A percentile compares a stretch with the other conserved stretches of the same genome.
Evolutionary conservation across 1,140 invertebrate genomes (phyloP).

Genomic region (Trichonephila inaurata): DNA sequence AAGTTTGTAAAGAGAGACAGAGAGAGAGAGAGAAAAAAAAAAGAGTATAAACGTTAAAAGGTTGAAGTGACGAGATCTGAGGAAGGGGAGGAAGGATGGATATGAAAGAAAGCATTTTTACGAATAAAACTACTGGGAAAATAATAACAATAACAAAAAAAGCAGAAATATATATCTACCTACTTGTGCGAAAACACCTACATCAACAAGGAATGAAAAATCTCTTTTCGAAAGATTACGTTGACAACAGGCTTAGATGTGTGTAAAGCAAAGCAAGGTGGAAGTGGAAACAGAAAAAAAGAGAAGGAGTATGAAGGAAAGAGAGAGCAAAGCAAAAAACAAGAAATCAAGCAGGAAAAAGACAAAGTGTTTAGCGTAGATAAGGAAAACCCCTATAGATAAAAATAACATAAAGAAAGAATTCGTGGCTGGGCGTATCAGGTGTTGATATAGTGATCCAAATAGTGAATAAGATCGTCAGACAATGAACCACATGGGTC

Average conservation of each 20-base stretch:
- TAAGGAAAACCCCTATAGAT: constrained; percentile 70
- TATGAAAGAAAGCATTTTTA: constrained; percentile 43
- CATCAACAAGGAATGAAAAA: constrained; percentile 48
- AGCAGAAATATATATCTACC: constrained; percentile 52
- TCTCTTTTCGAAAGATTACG: constrained; percentile 30
- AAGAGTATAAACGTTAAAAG: constrained; percentile 31
- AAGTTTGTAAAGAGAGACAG: not conserved
- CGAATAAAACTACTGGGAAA: constrained; percentile 12
- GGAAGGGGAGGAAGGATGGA: not conserved
- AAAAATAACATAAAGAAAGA: constrained; percentile 67
- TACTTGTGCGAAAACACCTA: constrained; percentile 55
- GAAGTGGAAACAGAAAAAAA: not conserved
- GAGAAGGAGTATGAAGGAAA: too few species aligned
- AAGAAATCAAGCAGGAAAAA: constrained; percentile 71
- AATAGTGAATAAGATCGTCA: constrained; percentile 62
- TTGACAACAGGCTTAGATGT: constrained; percentile 69
- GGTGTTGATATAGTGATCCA: constrained; percentile 70
- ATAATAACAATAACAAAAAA: not conserved
- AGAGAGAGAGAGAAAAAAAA: not conserved
- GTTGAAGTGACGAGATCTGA: not conserved
- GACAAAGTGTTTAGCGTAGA: constrained; percentile 75
- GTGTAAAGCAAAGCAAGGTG: not conserved
- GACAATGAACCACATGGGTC: constrained; percentile 69
- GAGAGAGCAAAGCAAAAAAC: constrained; percentile 42
- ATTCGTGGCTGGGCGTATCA: constrained; percentile 61